These are phyloP conservation scores for Aphaenogaster floridana DNA, from an alignment of 1,140 invertebrate species.

Conservation along the genomic window DNA sequence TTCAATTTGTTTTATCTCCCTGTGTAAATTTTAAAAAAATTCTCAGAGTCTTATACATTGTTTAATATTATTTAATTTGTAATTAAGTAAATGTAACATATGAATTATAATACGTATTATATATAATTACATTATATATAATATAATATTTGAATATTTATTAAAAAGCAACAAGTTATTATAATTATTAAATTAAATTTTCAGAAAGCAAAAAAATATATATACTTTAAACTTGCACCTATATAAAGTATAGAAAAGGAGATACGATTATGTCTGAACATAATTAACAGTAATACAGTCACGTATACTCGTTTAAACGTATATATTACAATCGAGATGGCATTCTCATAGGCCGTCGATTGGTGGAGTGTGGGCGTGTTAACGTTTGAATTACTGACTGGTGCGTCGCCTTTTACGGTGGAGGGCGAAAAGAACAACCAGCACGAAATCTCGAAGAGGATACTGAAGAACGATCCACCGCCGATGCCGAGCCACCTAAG, in stretches of 20 bases:
- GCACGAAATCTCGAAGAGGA: slow-evolving; percentile 96
- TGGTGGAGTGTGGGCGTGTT: slow-evolving; percentile 99
- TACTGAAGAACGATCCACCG: slow-evolving; percentile 92
- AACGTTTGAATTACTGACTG: slow-evolving; percentile 98
- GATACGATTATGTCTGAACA: neutral
- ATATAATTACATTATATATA: neutral
- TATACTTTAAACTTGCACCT: neutral
- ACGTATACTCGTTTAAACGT: neutral
- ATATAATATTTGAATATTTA: neutral
- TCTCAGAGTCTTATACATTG: too few species aligned
- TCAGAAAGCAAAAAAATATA: neutral
- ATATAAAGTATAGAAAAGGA: neutral
- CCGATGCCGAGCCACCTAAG: slow-evolving; percentile 93
- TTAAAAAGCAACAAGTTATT: neutral
- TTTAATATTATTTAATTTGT: too few species aligned
- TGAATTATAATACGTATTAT: neutral
- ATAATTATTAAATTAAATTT: slow-evolving; percentile 12
- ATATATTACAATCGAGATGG: neutral
- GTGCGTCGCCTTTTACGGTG: slow-evolving; percentile 98
- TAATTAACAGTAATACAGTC: neutral
- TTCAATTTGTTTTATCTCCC: neutral
- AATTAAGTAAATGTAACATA: neutral
- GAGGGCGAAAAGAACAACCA: slow-evolving; percentile 97
- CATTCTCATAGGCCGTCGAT: slow-evolving; percentile 91
- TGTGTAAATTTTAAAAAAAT: too few species aligned